Conservation (phyloP, 2,888 invertebrate species). For the Dynastes hyllus region DNA sequence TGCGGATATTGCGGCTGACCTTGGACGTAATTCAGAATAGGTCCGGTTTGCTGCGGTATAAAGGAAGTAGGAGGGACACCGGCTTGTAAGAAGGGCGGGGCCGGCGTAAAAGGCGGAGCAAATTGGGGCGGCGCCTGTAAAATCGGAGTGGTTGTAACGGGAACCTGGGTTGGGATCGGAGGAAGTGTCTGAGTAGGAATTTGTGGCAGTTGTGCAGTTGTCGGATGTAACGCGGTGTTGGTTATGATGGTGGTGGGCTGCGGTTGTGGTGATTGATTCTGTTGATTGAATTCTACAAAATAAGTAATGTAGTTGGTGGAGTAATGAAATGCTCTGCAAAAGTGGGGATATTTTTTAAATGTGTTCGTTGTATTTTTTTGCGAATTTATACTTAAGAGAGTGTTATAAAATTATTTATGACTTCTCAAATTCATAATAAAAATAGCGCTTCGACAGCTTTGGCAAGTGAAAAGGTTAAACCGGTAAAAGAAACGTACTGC, state of each 20-base stretch:
- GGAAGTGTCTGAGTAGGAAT: conserved; percentile 52
- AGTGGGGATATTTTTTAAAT: too few relatives aligned
- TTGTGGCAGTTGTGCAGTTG: conserved; percentile 47
- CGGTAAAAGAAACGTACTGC: too few relatives aligned
- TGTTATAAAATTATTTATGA: too few relatives aligned
- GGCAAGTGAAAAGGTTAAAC: too few relatives aligned
- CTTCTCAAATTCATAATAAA: too few relatives aligned
- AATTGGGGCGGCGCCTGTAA: conserved; percentile 63
- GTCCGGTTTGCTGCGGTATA: conserved; percentile 63
- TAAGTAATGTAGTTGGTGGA: neutral
- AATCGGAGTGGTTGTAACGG: conserved; percentile 63
- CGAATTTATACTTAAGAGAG: too few relatives aligned
- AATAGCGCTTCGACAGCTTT: too few relatives aligned
- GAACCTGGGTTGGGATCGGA: conserved; percentile 61
- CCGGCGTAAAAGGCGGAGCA: conserved; percentile 65
- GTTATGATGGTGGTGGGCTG: conserved; percentile 56
- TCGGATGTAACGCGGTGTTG: conserved; percentile 51
- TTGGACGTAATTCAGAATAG: conserved; percentile 68
- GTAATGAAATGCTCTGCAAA: too few relatives aligned
- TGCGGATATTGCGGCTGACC: conserved; percentile 65
- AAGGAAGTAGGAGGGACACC: conserved; percentile 61
- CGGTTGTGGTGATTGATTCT: conserved; percentile 56
- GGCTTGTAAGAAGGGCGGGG: conserved; percentile 65
- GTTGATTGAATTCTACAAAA: conserved; percentile 64
- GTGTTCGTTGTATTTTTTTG: too few relatives aligned